Evolutionary conservation across 2,797 vertebrate species (phyloP), one percentile per base, ranked within the genome.

Genomic region (Eupleurogrammus muticus): DNA sequence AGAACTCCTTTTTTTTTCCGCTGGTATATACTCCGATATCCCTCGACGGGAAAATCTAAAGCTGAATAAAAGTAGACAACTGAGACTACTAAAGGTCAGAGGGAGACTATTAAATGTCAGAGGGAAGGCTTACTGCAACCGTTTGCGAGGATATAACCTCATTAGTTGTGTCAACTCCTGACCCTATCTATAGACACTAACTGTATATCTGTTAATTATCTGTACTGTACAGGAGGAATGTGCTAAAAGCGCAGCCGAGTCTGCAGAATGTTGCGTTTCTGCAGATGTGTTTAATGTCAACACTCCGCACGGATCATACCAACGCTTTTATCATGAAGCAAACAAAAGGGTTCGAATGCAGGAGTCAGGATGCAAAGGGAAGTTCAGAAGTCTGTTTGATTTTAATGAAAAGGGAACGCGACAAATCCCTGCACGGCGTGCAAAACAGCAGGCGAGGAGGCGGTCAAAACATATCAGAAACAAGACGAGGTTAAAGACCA

Each of bases 61-160:
- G 47, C 34, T 56, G 49, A 60, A 80, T 81, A 79, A 77, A 56
- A 19, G 55, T 5, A 28, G 70, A 62, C 68, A 82, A 73, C 57
- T 73, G 73, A 80, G 40, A 75, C 36, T 17, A 21, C 69, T 73
- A 68, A 78, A 83, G 70, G 76, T 78, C 77, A 71, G 58, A 81
- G 16, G 7, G 38, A 75, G 38, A 36, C 64, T 54, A 44, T 44
- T 17, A 44, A 44, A 44, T 16, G 40, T 17, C 20, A 23, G 13
- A 5, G 64, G 68, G 55, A 77, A n/a, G 40, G 40, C 57, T 56
- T 53, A 55, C 44, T 54, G 57, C 75, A 76, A 72, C 12, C 44
- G 32, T 57, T 48, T 49, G 32, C 4, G 3, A 66, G 14, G 54
- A 47, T 64, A 56, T 73, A 66, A 74, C 62, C 66, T 57, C 47